Conservation (phyloP, 2,888 invertebrate species). For the Gastracanthus pulcherrimus region DNA sequence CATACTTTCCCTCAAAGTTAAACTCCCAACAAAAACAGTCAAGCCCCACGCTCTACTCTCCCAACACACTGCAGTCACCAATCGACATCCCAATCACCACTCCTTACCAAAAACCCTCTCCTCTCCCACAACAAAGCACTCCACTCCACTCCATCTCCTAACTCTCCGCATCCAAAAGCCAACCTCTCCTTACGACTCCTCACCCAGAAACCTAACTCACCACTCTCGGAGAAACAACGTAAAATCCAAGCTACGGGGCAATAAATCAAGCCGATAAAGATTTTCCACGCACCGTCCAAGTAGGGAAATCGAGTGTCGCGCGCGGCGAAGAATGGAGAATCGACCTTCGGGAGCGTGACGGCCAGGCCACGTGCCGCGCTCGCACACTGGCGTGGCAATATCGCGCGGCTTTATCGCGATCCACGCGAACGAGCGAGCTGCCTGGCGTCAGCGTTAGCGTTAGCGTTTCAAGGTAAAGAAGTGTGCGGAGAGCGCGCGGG, state of each 20-base stretch:
- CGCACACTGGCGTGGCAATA: slow-evolving; percentile 39
- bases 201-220: no score
- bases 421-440: slow-evolving; percentile 54
- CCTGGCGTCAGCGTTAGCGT: slow-evolving; percentile 3
- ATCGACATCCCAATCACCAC: no score
- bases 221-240: no score
- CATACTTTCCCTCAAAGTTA: no score
- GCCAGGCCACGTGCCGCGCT: slow-evolving; percentile 56
- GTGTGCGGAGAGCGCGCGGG: neutral
- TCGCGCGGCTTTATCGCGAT: slow-evolving; percentile 52
- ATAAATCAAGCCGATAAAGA: slow-evolving; percentile 56
- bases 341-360: slow-evolving; percentile 58
- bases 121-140: neutral
- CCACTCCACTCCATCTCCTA: no score
- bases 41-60: no score
- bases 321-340: slow-evolving; percentile 51
- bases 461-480: slow-evolving; percentile 55
- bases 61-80: no score
- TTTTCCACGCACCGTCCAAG: slow-evolving; percentile 54
- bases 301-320: slow-evolving; percentile 54
- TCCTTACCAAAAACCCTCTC: no score
- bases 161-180: neutral
- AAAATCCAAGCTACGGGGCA: neutral
- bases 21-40: no score
- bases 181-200: neutral